phyloP scores from a whole-genome alignment of 2,113 vertebrate genomes.

The Recurvirostra avosetta region DNA sequence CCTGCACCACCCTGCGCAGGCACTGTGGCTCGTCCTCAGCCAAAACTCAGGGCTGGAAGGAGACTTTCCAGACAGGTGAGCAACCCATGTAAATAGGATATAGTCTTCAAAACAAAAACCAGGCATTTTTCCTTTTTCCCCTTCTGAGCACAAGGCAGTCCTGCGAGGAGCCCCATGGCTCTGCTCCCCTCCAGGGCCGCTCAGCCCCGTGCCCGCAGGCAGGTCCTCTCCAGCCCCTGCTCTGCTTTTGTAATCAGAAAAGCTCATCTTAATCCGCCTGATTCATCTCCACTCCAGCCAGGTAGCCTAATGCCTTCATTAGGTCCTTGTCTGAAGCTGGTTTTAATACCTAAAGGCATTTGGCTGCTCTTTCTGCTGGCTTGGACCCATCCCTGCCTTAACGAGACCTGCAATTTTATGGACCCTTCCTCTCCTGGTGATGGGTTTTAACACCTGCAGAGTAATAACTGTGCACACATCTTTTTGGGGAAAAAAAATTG shows the following conservation, averaged over 20 bases:
- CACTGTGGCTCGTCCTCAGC: accelerated
- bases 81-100: accelerated
- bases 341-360: background rate
- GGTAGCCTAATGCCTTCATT: background rate
- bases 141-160: background rate
- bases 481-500: background rate
- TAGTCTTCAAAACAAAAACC: background rate
- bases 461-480: background rate
- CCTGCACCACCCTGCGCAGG: accelerated
- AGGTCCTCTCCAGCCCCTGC: background rate
- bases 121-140: background rate
- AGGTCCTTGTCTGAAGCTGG: background rate
- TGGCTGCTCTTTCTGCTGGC: background rate
- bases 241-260: background rate
- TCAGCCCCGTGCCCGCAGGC: background rate
- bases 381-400: background rate
- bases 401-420: background rate
- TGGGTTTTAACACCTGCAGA: background rate
- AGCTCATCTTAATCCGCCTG: background rate
- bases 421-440: background rate
- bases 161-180: background rate
- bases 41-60: background rate
- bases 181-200: background rate
- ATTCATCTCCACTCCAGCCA: background rate
- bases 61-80: background rate